Evolutionary conservation across 53 echinoderm and acorn worm species (phyloP).

Genomic region (Mesocentrotus franciscanus): DNA sequence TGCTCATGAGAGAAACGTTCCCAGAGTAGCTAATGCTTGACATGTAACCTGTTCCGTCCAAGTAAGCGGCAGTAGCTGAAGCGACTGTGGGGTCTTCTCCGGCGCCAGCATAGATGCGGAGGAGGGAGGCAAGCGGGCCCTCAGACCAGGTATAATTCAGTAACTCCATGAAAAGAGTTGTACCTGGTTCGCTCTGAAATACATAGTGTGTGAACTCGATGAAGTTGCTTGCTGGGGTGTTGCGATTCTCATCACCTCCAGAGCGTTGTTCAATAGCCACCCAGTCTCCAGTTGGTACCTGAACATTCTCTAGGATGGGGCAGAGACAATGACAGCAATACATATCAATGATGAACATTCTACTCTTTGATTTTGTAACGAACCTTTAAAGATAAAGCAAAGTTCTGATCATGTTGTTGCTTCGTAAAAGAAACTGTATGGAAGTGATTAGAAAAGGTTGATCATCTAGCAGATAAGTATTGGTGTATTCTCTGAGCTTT

Average conservation of each 20-base stretch:
- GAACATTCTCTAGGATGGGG: neutral
- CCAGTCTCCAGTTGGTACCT: conserved; percentile 30
- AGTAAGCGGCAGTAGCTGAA: neutral
- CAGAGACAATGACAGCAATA: neutral
- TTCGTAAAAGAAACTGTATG: too few species aligned
- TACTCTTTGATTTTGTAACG: too few species aligned
- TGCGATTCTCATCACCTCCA: neutral
- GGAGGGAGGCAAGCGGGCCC: neutral
- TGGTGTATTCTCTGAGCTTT: too few species aligned
- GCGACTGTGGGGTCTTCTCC: neutral
- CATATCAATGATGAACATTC: too few species aligned
- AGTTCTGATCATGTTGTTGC: too few species aligned
- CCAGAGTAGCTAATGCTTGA: neutral
- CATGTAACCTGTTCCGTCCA: neutral
- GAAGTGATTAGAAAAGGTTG: too few species aligned
- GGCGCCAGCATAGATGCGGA: neutral
- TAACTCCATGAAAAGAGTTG: conserved; percentile 15
- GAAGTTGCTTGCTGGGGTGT: neutral
- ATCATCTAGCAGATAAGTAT: too few species aligned
- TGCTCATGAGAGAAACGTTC: neutral
- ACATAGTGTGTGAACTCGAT: neutral
- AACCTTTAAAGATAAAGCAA: too few species aligned
- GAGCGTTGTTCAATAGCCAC: neutral
- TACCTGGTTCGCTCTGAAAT: neutral
- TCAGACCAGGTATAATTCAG: neutral